Conservation (phyloP, 2,797 vertebrate species). For the Pangasius krempfi region DNA sequence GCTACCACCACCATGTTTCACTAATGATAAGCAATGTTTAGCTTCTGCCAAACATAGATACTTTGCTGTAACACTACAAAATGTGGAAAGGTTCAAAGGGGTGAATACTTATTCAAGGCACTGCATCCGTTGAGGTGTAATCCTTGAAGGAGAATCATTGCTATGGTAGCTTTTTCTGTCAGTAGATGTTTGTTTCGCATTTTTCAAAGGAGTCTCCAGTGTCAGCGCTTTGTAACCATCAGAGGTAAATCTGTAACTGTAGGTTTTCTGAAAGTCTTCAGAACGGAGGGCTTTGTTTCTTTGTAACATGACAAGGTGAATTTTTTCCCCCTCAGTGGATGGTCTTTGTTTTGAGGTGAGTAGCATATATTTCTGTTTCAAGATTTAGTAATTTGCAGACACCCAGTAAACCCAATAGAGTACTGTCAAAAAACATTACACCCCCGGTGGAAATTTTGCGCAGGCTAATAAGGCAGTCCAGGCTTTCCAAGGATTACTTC, state of each 20-base stretch:
- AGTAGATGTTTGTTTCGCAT: neutral
- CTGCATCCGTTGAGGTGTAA: neutral
- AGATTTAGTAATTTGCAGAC: neutral
- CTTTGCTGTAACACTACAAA: neutral
- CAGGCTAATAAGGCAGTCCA: constrained; percentile 16
- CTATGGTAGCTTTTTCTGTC: neutral
- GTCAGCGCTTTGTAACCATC: neutral
- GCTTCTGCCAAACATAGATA: neutral
- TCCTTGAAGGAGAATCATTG: neutral
- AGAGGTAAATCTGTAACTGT: neutral
- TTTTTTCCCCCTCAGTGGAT: neutral
- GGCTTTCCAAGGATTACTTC: constrained; percentile 5
- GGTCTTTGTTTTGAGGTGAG: neutral
- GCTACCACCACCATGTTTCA: constrained; percentile 10
- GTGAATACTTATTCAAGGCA: neutral
- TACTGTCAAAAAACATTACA: constrained; percentile 9
- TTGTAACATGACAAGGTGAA: neutral
- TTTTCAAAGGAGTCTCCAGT: neutral
- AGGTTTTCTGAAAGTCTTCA: neutral
- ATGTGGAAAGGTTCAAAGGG: neutral
- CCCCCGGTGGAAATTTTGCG: neutral
- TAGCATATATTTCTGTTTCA: neutral
- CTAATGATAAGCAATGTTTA: neutral
- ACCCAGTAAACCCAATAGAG: neutral
- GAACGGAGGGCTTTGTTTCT: neutral